Evolutionary conservation across 92 coral and sea anemone genomes (phyloP), one percentile per base, ranked within the genome.

Genomic region (Zoanthus sansibaricus): DNA sequence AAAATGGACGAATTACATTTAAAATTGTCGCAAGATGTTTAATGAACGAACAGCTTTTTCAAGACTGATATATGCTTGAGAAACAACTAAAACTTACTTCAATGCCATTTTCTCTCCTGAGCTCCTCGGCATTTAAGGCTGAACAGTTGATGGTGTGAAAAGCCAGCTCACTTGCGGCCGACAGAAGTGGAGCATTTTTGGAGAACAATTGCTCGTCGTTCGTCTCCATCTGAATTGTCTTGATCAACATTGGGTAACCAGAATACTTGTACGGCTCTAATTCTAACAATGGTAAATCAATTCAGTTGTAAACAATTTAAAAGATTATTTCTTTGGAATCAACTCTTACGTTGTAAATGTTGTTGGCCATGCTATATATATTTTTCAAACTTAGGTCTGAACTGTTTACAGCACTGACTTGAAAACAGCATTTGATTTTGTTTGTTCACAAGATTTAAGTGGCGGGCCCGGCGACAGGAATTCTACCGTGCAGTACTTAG

Each of bases 241-340:
- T 97, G 87, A 97, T 95, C 55, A 97, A 88, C 99, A 97, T 97
- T 42, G 99, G 99, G 77, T 97, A 97, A 55, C 99, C 99, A 59
- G 99, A 91, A 84, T 97, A 97, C 87, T 97, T 97, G 93, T 97
- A 97, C n/a, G 99, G 99, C 71, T 95, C 93, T 51, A 97, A 91
- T 71, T 93, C 99, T 97, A 88, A 1, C 77, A 89, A 0, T 33
- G 47, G 31, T 42, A 11, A 70, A 20, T 6, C 25, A 51, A 16
- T 4, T 17, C 86, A 49, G 16, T 51, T 25, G 5, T 84, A 9
- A 75, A 37, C 42, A 15, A 56, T 6, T 33, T 7, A n/a, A 17
- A 17, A 5, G 18, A 15, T 61, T 5, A 15, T 61, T 48, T 48
- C 9, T 48, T 48, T 9, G 52, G 52, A 48, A 48, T 48, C 9